A percentile compares a stretch with the other conserved stretches of the same genome.
These are phyloP conservation scores for Nasua narica DNA, from an alignment of 2,797 vertebrate genomes.

Conservation along the genomic window DNA sequence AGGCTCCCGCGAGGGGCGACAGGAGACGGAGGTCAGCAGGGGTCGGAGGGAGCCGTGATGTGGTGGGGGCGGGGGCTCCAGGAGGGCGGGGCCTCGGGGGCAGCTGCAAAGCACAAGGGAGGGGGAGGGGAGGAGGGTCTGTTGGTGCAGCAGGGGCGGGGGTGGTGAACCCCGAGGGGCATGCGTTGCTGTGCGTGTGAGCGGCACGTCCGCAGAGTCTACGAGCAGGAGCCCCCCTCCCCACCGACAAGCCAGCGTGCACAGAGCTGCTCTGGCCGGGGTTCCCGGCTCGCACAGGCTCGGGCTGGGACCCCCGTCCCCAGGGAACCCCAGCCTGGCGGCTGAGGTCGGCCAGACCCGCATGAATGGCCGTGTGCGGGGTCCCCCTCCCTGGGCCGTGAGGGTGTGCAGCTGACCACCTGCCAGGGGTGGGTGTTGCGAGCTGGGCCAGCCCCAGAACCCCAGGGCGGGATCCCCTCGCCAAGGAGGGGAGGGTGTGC, in stretches of 20 bases:
- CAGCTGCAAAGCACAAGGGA: too few species aligned
- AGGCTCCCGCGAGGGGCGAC: fast-evolving
- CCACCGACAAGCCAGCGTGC: fast-evolving
- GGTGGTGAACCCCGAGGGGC: fast-evolving
- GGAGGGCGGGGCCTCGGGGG: not conserved
- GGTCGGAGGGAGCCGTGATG: fast-evolving
- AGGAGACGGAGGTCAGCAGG: not conserved
- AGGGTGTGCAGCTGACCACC: not conserved
- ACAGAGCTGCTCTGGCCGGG: fast-evolving
- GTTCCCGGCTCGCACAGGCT: too few species aligned
- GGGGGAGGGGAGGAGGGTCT: fast-evolving
- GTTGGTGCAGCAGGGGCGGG: fast-evolving
- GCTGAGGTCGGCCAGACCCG: not conserved
- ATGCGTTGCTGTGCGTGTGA: fast-evolving
- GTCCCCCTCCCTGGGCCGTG: not conserved
- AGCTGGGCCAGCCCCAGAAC: not conserved
- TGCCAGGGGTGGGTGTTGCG: fast-evolving
- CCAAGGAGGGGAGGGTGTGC: not conserved
- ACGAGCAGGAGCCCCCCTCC: too few species aligned
- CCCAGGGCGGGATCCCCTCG: not conserved
- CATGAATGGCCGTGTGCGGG: not conserved
- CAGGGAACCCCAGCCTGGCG: not conserved
- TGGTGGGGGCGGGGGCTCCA: fast-evolving
- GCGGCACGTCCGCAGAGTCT: not conserved
- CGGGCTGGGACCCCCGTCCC: fast-evolving